Evolutionary conservation across 2,797 vertebrate species (phyloP).

Genomic region (Platalea minor): DNA sequence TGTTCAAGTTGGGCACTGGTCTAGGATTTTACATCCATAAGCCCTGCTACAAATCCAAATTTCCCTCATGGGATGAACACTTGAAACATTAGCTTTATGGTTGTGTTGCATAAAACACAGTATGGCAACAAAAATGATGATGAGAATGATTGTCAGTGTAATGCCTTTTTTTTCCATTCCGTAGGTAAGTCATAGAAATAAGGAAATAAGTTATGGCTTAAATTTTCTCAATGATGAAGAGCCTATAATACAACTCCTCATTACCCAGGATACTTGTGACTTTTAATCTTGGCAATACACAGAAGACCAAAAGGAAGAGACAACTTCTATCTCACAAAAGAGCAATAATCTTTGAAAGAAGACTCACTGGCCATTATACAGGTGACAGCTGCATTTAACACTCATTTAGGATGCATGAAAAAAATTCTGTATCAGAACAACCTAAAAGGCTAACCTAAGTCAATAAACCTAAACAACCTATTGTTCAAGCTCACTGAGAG

Average conservation of each 20-base stretch:
- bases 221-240: background rate
- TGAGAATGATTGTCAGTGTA: background rate
- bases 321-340: background rate
- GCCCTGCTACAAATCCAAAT: background rate
- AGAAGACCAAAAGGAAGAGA: background rate
- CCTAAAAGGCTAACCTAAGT: background rate
- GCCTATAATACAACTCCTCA: background rate
- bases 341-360: background rate
- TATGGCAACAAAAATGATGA: background rate
- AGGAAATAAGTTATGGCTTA: background rate
- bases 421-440: background rate
- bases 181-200: background rate
- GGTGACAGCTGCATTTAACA: background rate
- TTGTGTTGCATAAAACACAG: background rate
- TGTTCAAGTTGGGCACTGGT: background rate
- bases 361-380: background rate
- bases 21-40: background rate
- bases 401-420: background rate
- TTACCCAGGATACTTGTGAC: background rate
- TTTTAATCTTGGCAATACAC: background rate
- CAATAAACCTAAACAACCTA: background rate
- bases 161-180: background rate
- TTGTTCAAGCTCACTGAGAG: background rate
- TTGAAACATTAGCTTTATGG: background rate
- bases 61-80: background rate